Conservation (phyloP, 2,888 invertebrate genomes). For the Nomada fucata region DNA sequence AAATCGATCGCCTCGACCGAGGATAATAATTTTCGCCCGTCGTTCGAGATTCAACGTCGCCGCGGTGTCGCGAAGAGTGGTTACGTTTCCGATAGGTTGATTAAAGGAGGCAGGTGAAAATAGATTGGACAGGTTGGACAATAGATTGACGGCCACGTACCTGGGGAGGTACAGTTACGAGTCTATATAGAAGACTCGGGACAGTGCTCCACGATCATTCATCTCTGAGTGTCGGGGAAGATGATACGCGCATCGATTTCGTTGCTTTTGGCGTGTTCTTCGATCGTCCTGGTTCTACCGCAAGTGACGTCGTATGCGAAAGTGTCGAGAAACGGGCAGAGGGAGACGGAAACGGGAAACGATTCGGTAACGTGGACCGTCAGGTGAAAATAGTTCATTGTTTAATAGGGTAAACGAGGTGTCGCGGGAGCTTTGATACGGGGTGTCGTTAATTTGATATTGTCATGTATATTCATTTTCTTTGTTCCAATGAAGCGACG, state of each 20-base stretch:
- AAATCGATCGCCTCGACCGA: background rate
- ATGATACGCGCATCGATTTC: slow-evolving; percentile 63
- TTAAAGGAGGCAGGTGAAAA: background rate
- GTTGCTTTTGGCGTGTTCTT: slow-evolving; percentile 45
- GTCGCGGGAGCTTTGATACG: too few relatives aligned
- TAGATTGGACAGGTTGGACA: slow-evolving; percentile 56
- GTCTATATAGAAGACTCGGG: slow-evolving; percentile 72
- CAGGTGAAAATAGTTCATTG: slow-evolving; percentile 16
- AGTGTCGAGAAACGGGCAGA: slow-evolving; percentile 74
- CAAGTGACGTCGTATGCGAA: slow-evolving; percentile 75
- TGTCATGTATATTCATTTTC: background rate
- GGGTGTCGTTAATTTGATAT: too few relatives aligned
- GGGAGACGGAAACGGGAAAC: slow-evolving; percentile 11
- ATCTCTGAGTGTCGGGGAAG: slow-evolving; percentile 55
- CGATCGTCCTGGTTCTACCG: slow-evolving; percentile 54
- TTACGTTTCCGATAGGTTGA: background rate
- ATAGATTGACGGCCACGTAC: slow-evolving; percentile 50
- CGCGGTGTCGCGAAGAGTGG: too few relatives aligned
- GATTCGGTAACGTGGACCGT: slow-evolving; percentile 50
- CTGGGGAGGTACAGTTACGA: slow-evolving; percentile 76
- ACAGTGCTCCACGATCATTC: slow-evolving; percentile 53
- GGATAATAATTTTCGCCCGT: background rate
- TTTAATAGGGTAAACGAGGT: background rate
- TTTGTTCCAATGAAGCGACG: slow-evolving; percentile 28
- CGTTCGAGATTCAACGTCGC: too few relatives aligned